Conservation (phyloP, 1,140 invertebrate species). For the Venustaconcha ellipsiformis region DNA sequence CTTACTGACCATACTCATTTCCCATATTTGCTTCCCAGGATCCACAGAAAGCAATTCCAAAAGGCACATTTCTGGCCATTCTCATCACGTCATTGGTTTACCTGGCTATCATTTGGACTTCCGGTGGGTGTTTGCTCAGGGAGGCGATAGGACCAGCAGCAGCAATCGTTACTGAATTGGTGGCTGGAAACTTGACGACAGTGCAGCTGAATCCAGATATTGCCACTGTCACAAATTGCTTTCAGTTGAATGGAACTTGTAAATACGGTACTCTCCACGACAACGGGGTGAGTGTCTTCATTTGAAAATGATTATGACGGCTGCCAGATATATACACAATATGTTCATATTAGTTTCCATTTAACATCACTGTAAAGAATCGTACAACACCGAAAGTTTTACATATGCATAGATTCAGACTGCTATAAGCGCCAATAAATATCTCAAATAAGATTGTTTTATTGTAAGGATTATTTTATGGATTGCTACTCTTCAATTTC, state of each 20-base stretch:
- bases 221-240: constrained; percentile 30
- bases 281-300: constrained; percentile 60
- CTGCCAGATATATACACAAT: too few relatives aligned
- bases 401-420: too few relatives aligned
- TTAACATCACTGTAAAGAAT: too few relatives aligned
- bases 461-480: too few relatives aligned
- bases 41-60: constrained; percentile 75
- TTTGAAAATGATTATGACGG: too few relatives aligned
- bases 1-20: too few relatives aligned
- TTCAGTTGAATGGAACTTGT: constrained; percentile 68
- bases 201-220: constrained; percentile 5
- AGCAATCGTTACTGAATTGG: background rate
- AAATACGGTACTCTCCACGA: constrained; percentile 84
- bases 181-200: constrained; percentile 8
- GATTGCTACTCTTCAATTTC: too few relatives aligned
- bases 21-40: constrained; percentile 74
- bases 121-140: constrained; percentile 77
- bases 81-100: constrained; percentile 87
- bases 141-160: constrained; percentile 81
- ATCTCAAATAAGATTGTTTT: too few relatives aligned
- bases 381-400: too few relatives aligned
- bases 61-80: constrained; percentile 90
- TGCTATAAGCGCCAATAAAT: too few relatives aligned
- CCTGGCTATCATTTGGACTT: constrained; percentile 82
- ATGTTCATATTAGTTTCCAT: too few relatives aligned